phyloP scores from a whole-genome alignment of 2,888 invertebrate species.

The Stictocephala bisonia region DNA sequence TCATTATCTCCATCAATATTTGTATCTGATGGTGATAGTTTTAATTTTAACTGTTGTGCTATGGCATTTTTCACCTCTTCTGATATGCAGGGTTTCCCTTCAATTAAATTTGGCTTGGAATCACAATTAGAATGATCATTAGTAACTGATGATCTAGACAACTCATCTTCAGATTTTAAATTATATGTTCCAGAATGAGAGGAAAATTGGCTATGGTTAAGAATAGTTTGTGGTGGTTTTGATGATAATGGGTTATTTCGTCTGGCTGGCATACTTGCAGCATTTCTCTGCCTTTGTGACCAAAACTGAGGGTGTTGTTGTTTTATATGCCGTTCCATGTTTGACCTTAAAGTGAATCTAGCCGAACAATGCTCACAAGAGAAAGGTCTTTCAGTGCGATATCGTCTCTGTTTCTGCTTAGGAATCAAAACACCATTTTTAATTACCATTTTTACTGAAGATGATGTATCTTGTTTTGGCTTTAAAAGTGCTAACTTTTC shows the following conservation, averaged over 20 bases:
- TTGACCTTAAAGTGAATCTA: slow-evolving; percentile 89
- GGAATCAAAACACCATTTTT: slow-evolving; percentile 92
- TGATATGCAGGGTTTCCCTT: slow-evolving; percentile 65
- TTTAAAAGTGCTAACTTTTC: slow-evolving; percentile 59
- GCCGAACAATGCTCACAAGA: slow-evolving; percentile 92
- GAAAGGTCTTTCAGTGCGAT: slow-evolving; percentile 90
- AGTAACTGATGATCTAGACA: slow-evolving; percentile 27
- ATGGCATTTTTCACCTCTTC: slow-evolving; percentile 82
- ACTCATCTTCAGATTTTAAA: slow-evolving; percentile 32
- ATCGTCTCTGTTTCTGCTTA: slow-evolving; percentile 90
- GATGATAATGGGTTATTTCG: slow-evolving; percentile 1
- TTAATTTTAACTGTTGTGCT: slow-evolving; percentile 81
- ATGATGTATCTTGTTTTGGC: slow-evolving; percentile 56
- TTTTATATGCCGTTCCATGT: slow-evolving; percentile 95
- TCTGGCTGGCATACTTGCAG: slow-evolving; percentile 21
- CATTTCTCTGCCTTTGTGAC: slow-evolving; percentile 70
- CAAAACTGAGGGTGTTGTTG: slow-evolving; percentile 93
- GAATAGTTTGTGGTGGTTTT: slow-evolving; percentile 19
- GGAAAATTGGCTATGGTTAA: slow-evolving; percentile 23
- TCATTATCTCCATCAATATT: slow-evolving; percentile 58
- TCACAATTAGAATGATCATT: slow-evolving; percentile 18
- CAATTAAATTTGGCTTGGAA: not conserved
- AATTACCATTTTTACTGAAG: slow-evolving; percentile 87
- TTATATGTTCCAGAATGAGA: slow-evolving; percentile 4
- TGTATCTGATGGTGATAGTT: slow-evolving; percentile 63